Conservation (phyloP, 2,888 invertebrate species). For the Nephrotoma guestfalica region DNA sequence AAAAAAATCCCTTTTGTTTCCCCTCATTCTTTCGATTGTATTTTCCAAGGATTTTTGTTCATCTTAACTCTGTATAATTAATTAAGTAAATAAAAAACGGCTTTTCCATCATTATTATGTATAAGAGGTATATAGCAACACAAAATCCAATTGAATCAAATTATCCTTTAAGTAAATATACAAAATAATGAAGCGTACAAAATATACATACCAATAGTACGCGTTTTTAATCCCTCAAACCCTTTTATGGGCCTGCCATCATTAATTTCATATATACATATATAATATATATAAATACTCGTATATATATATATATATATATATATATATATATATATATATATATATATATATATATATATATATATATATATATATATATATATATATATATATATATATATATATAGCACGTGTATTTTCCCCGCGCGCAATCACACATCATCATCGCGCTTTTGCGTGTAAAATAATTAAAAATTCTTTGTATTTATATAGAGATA, state of each 20-base stretch:
- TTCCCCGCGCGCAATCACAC: neutral
- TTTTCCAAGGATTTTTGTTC: neutral
- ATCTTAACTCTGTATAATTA: neutral
- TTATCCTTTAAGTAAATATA: neutral
- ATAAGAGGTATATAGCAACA: neutral
- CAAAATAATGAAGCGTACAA: neutral
- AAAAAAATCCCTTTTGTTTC: neutral
- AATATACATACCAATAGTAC: neutral
- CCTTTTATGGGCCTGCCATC: neutral
- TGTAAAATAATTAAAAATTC: neutral
- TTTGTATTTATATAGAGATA: neutral
- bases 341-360: too few species aligned
- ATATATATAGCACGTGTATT: neutral
- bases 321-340: too few species aligned
- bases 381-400: too few species aligned
- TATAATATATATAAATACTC: neutral
- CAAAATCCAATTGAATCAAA: neutral
- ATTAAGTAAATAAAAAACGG: neutral
- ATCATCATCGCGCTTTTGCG: neutral
- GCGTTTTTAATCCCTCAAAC: neutral
- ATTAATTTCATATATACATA: neutral
- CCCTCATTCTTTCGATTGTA: neutral
- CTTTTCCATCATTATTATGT: neutral
- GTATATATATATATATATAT: too few species aligned
- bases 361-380: too few species aligned